Evolutionary conservation across 2,797 vertebrate species (phyloP).

Genomic region (Oryzias sinensis): DNA sequence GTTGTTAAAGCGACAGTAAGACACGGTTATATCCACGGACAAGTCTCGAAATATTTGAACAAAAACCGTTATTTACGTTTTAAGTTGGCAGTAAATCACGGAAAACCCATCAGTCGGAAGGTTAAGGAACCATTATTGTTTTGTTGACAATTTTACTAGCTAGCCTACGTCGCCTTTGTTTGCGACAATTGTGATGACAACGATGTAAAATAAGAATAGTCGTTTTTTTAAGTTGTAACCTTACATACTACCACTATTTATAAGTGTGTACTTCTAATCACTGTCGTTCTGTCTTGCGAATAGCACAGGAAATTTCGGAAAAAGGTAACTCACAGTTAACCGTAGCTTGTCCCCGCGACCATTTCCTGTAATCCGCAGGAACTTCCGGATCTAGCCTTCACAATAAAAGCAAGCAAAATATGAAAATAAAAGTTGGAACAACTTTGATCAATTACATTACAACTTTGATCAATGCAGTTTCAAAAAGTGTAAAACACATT

Average conservation of each 20-base stretch:
- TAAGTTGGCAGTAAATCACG: accelerated
- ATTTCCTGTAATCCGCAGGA: conserved; percentile 44
- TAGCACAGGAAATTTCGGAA: not conserved
- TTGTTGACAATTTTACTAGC: conserved; percentile 43
- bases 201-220: not conserved
- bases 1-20: not conserved
- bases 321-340: conserved; percentile 46
- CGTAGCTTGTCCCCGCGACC: not conserved
- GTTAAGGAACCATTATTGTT: not conserved
- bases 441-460: too few species aligned
- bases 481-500: too few species aligned
- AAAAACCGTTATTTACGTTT: not conserved
- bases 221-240: not conserved
- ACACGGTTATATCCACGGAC: too few species aligned
- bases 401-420: conserved; percentile 38
- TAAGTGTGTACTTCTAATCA: accelerated
- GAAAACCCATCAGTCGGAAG: accelerated
- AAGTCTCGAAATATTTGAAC: too few species aligned
- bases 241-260: not conserved
- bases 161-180: conserved; percentile 36
- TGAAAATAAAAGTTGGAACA: too few species aligned
- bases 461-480: too few species aligned
- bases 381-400: conserved; percentile 50
- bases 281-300: accelerated
- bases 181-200: not conserved